Percentiles rank a stretch among this genome's conserved stretches.
These are phyloP conservation scores for Dasypolia templi DNA, from an alignment of 2,888 invertebrate species.

Conservation along the genomic window DNA sequence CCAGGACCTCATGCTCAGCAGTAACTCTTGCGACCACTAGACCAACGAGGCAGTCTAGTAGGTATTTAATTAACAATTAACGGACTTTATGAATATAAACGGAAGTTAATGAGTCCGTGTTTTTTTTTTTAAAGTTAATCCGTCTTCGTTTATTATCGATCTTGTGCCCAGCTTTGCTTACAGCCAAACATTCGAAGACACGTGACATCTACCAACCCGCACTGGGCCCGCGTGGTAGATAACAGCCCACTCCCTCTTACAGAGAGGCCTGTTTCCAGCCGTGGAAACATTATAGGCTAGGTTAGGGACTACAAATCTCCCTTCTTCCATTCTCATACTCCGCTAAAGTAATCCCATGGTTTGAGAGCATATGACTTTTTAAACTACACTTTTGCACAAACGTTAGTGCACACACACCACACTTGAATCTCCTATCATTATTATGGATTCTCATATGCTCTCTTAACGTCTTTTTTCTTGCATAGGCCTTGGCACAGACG, in stretches of 20 bases:
- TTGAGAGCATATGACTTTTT: conserved; percentile 85
- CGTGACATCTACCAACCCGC: not conserved
- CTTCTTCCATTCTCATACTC: conserved; percentile 76
- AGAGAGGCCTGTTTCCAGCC: not conserved
- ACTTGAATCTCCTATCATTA: conserved; percentile 85
- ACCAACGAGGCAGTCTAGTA: too few relatives aligned
- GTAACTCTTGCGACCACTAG: too few relatives aligned
- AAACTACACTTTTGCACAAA: conserved; percentile 86
- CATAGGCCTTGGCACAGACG: conserved; percentile 83
- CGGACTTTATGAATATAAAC: too few relatives aligned
- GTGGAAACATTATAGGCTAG: not conserved
- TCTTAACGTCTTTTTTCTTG: conserved; percentile 83
- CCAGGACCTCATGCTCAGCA: too few relatives aligned
- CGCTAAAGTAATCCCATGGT: conserved; percentile 81
- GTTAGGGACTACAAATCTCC: conserved; percentile 36
- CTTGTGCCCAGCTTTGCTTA: too few relatives aligned
- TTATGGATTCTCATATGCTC: conserved; percentile 88
- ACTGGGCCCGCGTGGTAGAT: not conserved
- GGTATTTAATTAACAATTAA: too few relatives aligned
- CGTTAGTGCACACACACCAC: conserved; percentile 80
- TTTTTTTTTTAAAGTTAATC: too few relatives aligned
- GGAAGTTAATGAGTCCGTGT: too few relatives aligned
- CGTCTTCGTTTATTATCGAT: too few relatives aligned
- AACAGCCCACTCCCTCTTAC: not conserved
- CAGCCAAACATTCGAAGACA: not conserved